Evolutionary conservation across 92 coral and sea anemone genomes (phyloP).

Genomic region (Heliopora coerulea): DNA sequence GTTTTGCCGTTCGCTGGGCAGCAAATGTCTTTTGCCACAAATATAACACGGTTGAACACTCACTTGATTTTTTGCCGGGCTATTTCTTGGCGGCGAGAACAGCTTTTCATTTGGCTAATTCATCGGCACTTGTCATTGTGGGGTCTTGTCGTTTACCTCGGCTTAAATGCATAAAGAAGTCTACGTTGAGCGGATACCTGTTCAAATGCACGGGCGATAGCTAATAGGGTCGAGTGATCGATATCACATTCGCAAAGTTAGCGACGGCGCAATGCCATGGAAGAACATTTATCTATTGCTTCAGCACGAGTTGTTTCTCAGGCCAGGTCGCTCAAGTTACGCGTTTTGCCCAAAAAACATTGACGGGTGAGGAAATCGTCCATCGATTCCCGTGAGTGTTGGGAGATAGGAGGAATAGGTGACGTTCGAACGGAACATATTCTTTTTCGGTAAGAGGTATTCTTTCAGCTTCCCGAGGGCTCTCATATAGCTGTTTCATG

Average conservation of each 20-base stretch:
- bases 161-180: neutral
- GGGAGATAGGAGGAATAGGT: neutral
- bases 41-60: neutral
- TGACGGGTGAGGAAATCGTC: too few relatives aligned
- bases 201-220: neutral
- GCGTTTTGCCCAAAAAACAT: too few relatives aligned
- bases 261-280: neutral
- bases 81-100: neutral
- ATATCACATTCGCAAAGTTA: neutral
- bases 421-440: constrained; percentile 23
- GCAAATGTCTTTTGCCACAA: neutral
- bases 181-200: neutral
- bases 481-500: constrained; percentile 48
- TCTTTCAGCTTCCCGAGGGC: constrained; percentile 47
- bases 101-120: neutral
- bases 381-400: neutral
- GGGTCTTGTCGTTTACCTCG: neutral
- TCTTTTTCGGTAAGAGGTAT: constrained; percentile 2
- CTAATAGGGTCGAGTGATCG: neutral
- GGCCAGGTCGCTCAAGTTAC: too few relatives aligned
- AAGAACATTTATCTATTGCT: neutral
- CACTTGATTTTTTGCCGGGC: neutral
- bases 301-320: neutral
- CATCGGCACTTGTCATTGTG: neutral
- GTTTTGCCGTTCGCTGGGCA: constrained; percentile 4